Evolutionary conservation across 2,797 vertebrate genomes (phyloP).

Genomic region (Sebastes umbrosus): DNA sequence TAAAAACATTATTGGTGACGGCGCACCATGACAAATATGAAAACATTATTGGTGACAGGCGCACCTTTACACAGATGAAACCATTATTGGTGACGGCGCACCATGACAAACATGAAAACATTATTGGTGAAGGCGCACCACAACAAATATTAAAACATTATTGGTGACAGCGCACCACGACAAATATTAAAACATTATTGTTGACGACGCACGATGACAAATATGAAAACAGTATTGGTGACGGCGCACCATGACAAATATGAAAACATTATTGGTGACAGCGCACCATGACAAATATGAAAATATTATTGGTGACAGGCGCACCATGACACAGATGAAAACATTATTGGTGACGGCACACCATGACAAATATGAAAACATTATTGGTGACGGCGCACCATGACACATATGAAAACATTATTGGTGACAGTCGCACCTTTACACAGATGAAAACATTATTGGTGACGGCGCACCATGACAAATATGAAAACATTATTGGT

Average conservation of each 20-base stretch:
- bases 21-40: neutral
- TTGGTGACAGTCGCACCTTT: no score
- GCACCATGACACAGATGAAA: neutral
- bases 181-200: neutral
- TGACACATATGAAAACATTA: no score
- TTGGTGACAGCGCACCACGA: neutral
- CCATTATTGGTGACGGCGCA: no score
- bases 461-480: neutral
- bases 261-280: neutral
- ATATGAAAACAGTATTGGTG: neutral
- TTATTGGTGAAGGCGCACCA: neutral
- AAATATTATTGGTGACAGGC: neutral
- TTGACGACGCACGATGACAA: neutral
- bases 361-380: neutral
- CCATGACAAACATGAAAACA: neutral
- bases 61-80: neutral
- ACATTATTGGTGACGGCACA: neutral
- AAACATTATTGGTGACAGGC: neutral
- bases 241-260: no score
- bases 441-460: no score
- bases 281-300: neutral
- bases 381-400: no score
- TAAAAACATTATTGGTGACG: neutral
- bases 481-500: neutral
- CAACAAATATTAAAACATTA: neutral